Evolutionary conservation across 2,113 vertebrate genomes (phyloP).

Genomic region (Tragulus kanchil): DNA sequence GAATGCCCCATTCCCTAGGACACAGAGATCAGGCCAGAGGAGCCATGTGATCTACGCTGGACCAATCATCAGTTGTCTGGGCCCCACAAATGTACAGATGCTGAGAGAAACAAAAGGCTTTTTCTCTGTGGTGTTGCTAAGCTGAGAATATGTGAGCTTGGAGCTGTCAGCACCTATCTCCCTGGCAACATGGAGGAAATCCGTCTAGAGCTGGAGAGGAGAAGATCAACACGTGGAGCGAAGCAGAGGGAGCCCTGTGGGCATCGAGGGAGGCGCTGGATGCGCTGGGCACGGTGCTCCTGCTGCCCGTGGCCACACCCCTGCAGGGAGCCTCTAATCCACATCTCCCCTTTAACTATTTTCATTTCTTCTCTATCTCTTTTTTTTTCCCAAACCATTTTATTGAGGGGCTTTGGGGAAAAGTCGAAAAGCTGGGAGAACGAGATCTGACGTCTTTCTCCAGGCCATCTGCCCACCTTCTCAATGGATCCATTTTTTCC

Average conservation of each 20-base stretch:
- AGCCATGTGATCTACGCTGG: neutral
- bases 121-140: constrained; percentile 43
- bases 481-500: neutral
- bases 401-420: no score
- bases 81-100: neutral
- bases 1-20: neutral
- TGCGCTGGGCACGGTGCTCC: neutral
- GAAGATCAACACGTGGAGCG: neutral
- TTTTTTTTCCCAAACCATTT: no score
- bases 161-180: constrained; percentile 66
- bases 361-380: neutral
- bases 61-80: neutral
- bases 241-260: neutral
- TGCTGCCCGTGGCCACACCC: neutral
- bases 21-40: neutral
- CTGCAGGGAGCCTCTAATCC: neutral
- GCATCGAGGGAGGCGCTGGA: neutral
- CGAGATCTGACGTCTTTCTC: no score
- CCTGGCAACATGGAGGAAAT: constrained; percentile 73
- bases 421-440: no score
- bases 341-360: neutral
- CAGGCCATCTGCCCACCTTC: no score
- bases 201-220: constrained; percentile 41
- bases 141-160: constrained; percentile 55
- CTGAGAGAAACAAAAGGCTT: constrained; percentile 32